phyloP scores from a whole-genome alignment of 2,888 invertebrate species.

The Torymus aiolomorphi region DNA sequence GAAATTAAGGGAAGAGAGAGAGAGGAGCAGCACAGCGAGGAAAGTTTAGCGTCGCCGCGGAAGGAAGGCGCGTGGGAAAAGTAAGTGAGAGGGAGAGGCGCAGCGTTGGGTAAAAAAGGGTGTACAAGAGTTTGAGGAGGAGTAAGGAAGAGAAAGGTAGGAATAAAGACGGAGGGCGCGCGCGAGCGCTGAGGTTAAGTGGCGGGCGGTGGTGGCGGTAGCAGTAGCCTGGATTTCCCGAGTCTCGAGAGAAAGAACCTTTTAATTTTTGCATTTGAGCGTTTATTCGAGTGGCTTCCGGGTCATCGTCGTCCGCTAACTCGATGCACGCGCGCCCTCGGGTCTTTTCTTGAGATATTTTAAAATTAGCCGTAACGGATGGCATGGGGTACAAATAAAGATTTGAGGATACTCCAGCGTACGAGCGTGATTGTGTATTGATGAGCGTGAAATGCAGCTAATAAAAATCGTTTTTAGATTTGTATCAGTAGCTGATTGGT shows the following conservation, averaged over 20 bases:
- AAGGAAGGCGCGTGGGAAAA: constrained; percentile 36
- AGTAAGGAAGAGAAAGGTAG: constrained; percentile 2
- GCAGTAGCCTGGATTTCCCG: constrained; percentile 17
- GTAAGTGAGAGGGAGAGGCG: constrained; percentile 40
- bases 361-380: too few relatives aligned
- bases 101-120: constrained; percentile 10
- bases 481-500: too few relatives aligned
- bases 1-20: constrained; percentile 23
- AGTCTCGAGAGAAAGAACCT: constrained; percentile 4
- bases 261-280: constrained; percentile 43
- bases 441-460: too few relatives aligned
- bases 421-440: too few relatives aligned
- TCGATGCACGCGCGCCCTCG: too few relatives aligned
- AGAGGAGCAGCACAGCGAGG: constrained; percentile 4
- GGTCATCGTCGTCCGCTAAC: background rate
- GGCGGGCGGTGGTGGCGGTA: background rate
- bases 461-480: too few relatives aligned
- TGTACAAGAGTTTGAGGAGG: constrained; percentile 24
- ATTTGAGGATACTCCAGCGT: too few relatives aligned
- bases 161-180: constrained; percentile 14
- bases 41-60: constrained; percentile 18
- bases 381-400: too few relatives aligned
- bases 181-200: constrained; percentile 44
- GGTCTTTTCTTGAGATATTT: too few relatives aligned
- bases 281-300: background rate